Evolutionary conservation across 1,140 invertebrate species (phyloP), one percentile per base, ranked within the genome.

Genomic region (Eupeodes corollae): DNA sequence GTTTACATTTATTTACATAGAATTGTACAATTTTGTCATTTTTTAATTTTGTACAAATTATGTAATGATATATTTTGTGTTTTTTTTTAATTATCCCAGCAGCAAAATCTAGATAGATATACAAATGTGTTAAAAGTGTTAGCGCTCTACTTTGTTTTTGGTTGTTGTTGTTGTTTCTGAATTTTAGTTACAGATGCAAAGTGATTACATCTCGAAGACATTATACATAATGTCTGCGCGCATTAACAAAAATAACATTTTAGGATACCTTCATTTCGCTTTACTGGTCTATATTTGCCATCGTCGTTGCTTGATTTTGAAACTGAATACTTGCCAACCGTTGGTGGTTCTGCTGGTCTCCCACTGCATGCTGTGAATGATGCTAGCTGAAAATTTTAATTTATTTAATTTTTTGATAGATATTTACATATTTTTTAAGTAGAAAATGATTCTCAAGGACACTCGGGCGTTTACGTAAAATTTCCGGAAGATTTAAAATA

Each of bases 271-370:
- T 63, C 63, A 30, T 59, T 52, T 5, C 52, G 47, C 11, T 60
- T 47, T 41, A 38, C 53, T 32, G 54, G 53, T 57, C 58, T 62
- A 52, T 65, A 65, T 54, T 44, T 52, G 48, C 62, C 63, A 38
- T 61, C 63, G 48, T 53, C 61, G 18, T 45, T 42, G 44, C 52
- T 55, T 51, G 47, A 40, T 33, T 19, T 49, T 50, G 57, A 50
- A 59, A 53, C 58, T 49, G 50, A 52, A 62, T 65, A 65, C 62
- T 65, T 65, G 62, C 62, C 62, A 61, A 62, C 59, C 15, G 54
- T 33, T 37, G 59, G 39, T n/a, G 50, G 34, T 14, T 47, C 52
- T 39, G 56, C 58, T 32, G 62, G 62, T 50, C 46, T 55, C 47
- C 54, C 53, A 47, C 52, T 55, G 53, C 57, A 52, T 26, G 21